A percentile compares a stretch with the other conserved stretches of the same genome.
Evolutionary conservation across 2,797 vertebrate genomes (phyloP).

Genomic region (Coluber constrictor): DNA sequence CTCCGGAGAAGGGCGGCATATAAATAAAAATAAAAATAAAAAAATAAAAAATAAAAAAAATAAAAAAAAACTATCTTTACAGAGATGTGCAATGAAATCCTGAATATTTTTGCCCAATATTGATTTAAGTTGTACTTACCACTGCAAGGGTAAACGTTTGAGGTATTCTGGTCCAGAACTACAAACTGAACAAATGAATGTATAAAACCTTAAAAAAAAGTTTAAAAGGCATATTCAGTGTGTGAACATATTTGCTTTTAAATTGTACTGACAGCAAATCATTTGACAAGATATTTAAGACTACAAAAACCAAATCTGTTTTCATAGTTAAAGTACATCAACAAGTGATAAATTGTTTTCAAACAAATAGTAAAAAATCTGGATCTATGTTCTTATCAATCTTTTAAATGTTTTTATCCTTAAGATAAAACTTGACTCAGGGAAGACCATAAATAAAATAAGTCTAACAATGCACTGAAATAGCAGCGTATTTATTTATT

Average conservation of each 20-base stretch:
- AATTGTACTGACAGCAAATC: neutral
- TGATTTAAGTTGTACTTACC: slow-evolving; percentile 73
- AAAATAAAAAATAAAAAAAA: too few species aligned
- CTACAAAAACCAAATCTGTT: neutral
- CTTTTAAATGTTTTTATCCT: neutral
- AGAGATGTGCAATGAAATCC: neutral
- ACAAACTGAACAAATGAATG: slow-evolving; percentile 97
- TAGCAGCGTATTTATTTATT: neutral
- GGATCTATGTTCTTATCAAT: neutral
- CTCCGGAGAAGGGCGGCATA: too few species aligned
- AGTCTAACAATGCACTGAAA: neutral
- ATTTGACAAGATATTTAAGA: neutral
- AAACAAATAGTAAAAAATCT: neutral
- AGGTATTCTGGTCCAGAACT: slow-evolving; percentile 98
- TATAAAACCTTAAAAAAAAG: slow-evolving; percentile 86
- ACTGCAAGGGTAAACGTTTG: slow-evolving; percentile 92
- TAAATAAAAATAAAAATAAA: too few species aligned
- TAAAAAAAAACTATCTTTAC: neutral
- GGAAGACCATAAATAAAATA: neutral
- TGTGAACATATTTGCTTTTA: neutral
- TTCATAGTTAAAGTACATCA: neutral
- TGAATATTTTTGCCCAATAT: neutral
- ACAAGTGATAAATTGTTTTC: neutral
- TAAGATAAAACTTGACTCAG: neutral
- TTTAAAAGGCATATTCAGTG: slow-evolving; percentile 17